Evolutionary conservation across 2,797 vertebrate genomes (phyloP).

Genomic region (Rhynchotus rufescens): DNA sequence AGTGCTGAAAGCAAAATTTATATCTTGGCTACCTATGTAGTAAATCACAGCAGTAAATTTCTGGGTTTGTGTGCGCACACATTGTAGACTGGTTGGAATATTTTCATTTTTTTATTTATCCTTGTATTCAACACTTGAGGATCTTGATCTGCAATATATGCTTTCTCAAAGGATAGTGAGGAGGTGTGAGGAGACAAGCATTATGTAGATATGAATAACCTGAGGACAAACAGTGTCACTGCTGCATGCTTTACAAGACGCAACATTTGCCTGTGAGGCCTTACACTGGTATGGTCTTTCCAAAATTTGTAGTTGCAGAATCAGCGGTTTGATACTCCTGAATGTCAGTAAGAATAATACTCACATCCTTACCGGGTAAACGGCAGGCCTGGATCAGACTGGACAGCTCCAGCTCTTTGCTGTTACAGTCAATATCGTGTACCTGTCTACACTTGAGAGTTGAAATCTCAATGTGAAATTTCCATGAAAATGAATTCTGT

Average conservation of each 20-base stretch:
- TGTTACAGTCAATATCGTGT: neutral
- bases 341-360: neutral
- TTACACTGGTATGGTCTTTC: neutral
- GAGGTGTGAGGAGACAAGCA: neutral
- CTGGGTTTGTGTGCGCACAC: neutral
- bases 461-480: neutral
- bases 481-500: neutral
- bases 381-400: neutral
- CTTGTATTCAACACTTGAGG: neutral
- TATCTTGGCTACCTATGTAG: neutral
- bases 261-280: neutral
- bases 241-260: neutral
- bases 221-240: neutral
- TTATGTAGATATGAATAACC: neutral
- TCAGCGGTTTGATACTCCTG: accelerated
- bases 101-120: neutral
- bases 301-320: neutral
- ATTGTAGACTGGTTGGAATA: neutral
- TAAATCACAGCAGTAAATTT: neutral
- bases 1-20: no score
- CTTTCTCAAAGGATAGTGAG: neutral
- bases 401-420: neutral
- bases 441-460: neutral
- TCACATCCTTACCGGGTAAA: neutral
- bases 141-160: neutral